Conservation (phyloP, 2,113 vertebrate species). For the Nyctibius bracteatus region DNA sequence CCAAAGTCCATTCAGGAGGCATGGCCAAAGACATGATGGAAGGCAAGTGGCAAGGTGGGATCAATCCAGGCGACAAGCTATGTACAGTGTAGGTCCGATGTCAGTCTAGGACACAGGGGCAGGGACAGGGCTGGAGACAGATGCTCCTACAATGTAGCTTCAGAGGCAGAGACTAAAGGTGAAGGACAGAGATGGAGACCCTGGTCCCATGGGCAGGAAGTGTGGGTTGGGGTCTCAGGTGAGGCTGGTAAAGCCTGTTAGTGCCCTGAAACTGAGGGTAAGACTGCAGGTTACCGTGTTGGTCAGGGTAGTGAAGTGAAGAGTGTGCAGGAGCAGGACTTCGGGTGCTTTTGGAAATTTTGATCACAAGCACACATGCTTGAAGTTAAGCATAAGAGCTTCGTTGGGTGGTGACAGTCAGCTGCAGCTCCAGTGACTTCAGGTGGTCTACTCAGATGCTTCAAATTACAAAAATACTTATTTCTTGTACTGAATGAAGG, state of each 20-base stretch:
- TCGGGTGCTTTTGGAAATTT: background rate
- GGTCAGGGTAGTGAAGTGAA: background rate
- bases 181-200: background rate
- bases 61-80: background rate
- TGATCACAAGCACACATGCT: background rate
- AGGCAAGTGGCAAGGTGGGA: background rate
- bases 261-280: background rate
- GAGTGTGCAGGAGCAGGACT: background rate
- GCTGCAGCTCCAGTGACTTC: background rate
- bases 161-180: background rate
- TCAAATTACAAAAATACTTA: background rate
- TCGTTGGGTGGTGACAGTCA: background rate
- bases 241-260: background rate
- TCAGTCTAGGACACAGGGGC: background rate
- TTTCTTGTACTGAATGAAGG: background rate
- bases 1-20: background rate
- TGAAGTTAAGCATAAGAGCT: background rate
- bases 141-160: background rate
- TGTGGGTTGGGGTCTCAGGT: background rate
- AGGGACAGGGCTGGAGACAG: background rate
- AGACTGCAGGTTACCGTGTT: background rate
- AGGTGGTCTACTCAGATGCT: background rate
- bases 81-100: fast-evolving
- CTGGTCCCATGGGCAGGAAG: background rate
- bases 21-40: background rate